Percentiles rank a stretch among this genome's conserved stretches.
Conservation (phyloP, 2,797 vertebrate genomes). For the Enteromius trimaculatus region DNA sequence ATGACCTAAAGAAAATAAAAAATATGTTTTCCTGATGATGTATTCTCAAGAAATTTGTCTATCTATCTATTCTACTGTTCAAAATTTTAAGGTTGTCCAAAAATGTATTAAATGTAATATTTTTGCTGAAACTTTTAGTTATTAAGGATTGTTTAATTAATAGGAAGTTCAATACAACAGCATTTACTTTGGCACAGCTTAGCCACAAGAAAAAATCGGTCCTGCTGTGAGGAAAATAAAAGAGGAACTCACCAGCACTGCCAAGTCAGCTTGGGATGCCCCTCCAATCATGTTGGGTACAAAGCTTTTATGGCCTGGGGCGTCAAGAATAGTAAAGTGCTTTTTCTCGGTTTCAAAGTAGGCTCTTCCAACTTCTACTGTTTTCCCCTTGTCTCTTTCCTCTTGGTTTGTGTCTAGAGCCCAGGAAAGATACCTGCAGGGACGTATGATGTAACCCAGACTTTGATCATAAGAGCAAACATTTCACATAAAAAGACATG, state of each 20-base stretch:
- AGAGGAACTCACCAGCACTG: constrained; percentile 88
- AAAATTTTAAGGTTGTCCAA: neutral
- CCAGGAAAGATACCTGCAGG: constrained; percentile 95
- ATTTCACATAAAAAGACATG: neutral
- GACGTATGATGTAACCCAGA: neutral
- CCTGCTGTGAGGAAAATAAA: neutral
- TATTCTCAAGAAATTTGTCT: neutral
- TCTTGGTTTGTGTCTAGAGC: constrained; percentile 99
- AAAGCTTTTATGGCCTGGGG: constrained; percentile 98
- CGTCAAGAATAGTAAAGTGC: constrained; percentile 98
- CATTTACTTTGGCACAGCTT: neutral
- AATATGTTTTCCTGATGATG: neutral
- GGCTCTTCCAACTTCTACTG: constrained; percentile 96
- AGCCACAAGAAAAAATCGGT: neutral
- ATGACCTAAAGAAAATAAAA: constrained; percentile 84
- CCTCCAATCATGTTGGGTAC: constrained; percentile 99
- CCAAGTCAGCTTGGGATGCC: constrained; percentile 96
- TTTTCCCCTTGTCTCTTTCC: constrained; percentile 99
- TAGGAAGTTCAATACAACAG: neutral
- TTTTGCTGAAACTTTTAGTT: neutral
- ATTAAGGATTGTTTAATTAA: neutral
- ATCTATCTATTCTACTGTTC: no score
- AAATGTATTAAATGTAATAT: neutral
- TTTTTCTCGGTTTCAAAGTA: constrained; percentile 99
- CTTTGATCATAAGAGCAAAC: neutral